phyloP scores from a whole-genome alignment of 2,888 invertebrate genomes.

The Alsophila aescularia region DNA sequence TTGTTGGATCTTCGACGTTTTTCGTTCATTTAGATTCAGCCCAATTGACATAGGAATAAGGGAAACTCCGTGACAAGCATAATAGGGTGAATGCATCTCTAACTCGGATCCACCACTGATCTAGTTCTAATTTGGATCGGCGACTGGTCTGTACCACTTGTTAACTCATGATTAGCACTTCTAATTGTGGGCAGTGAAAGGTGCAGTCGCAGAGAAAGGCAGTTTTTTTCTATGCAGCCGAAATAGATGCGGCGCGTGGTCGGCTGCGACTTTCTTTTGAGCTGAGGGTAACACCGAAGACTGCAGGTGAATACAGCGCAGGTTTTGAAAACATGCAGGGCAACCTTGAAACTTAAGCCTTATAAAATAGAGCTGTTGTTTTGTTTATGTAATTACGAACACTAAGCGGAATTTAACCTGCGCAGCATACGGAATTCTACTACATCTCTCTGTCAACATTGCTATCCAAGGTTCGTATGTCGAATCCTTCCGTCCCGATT shows the following conservation, averaged over 20 bases:
- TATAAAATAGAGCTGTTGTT: too few species aligned
- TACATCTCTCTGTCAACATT: too few species aligned
- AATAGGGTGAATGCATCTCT: not conserved
- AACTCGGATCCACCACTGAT: not conserved
- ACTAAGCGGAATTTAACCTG: too few species aligned
- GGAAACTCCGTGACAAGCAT: not conserved
- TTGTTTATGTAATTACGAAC: too few species aligned
- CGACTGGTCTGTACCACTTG: conserved; percentile 50
- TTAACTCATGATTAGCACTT: conserved; percentile 76
- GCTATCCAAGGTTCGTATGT: too few species aligned
- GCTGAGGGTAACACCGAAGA: conserved; percentile 8
- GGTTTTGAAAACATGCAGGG: too few species aligned
- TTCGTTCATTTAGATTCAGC: too few species aligned
- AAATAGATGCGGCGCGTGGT: conserved; percentile 49
- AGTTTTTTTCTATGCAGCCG: conserved; percentile 44
- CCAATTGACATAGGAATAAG: too few species aligned
- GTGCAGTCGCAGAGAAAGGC: conserved; percentile 69
- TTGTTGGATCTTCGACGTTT: too few species aligned
- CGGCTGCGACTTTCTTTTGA: conserved; percentile 30
- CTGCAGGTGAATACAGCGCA: not conserved
- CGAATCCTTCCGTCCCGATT: too few species aligned
- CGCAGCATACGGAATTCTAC: too few species aligned
- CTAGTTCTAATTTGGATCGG: conserved; percentile 1
- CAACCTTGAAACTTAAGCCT: too few species aligned
- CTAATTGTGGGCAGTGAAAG: conserved; percentile 77